phyloP scores from a whole-genome alignment of 2,888 invertebrate genomes.

The Deroplatys truncata region DNA sequence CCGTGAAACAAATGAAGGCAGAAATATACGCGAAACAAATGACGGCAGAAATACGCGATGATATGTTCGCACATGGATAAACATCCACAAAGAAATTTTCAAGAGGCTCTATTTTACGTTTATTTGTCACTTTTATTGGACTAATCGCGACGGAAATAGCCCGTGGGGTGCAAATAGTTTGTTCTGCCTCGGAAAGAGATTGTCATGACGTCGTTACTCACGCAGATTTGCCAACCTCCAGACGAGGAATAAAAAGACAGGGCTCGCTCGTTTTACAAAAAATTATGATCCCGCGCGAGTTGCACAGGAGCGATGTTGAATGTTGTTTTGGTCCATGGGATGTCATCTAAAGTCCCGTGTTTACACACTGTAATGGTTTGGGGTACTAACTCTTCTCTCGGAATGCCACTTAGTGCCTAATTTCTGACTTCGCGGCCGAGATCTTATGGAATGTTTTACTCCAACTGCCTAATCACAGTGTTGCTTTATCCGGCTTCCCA shows the following conservation, averaged over 20 bases:
- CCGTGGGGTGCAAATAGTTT: not conserved
- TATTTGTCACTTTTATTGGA: not conserved
- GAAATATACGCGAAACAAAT: not conserved
- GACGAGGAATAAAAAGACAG: not conserved
- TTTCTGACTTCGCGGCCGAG: not conserved
- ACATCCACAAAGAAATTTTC: not conserved
- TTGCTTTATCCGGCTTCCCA: not conserved
- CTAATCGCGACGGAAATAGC: not conserved
- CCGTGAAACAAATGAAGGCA: not conserved
- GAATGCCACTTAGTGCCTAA: not conserved
- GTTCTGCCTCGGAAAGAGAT: not conserved
- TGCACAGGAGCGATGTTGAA: not conserved
- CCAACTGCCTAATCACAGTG: not conserved
- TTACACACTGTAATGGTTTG: constrained; percentile 19
- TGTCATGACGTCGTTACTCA: not conserved
- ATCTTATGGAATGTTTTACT: not conserved
- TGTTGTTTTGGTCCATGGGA: constrained; percentile 5
- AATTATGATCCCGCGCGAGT: not conserved
- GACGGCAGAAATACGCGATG: not conserved
- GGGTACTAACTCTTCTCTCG: constrained; percentile 5
- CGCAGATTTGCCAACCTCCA: not conserved
- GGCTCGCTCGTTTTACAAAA: not conserved
- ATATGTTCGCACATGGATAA: not conserved
- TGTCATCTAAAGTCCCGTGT: constrained; percentile 26
- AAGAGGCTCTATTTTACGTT: not conserved